Conservation (phyloP, 2,113 vertebrate species). For the Lasiurus cinereus region DNA sequence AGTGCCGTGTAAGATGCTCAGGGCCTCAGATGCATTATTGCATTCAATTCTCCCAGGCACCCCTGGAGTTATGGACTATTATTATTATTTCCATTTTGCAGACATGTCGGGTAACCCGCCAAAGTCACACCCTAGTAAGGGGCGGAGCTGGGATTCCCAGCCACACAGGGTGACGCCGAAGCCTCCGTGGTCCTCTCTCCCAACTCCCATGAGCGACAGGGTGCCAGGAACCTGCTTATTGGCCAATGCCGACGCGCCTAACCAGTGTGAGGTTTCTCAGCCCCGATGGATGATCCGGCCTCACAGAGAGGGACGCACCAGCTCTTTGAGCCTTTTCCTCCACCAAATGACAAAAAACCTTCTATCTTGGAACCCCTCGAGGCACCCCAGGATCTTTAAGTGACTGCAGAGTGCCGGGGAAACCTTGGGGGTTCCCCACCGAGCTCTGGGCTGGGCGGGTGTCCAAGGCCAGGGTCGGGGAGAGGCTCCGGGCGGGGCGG, state of each 20-base stretch:
- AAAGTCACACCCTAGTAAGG: not conserved
- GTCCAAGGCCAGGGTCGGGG: no score
- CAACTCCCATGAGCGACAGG: not conserved
- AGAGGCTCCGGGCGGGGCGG: not conserved
- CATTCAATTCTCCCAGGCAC: not conserved
- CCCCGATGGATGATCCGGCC: fast-evolving
- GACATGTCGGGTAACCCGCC: not conserved
- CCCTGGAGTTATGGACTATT: not conserved
- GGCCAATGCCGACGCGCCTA: not conserved
- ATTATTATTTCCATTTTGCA: conserved; percentile 16
- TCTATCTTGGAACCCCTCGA: not conserved
- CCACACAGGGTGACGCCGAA: not conserved
- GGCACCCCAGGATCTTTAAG: not conserved
- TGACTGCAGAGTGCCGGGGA: not conserved
- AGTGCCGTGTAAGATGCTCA: not conserved
- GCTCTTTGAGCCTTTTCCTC: not conserved
- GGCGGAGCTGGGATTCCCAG: conserved; percentile 1
- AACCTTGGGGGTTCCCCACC: not conserved
- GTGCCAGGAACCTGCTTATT: not conserved
- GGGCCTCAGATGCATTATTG: conserved; percentile 23
- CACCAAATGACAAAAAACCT: not conserved
- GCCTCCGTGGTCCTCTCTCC: not conserved
- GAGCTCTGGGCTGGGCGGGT: not conserved
- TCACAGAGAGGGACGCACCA: not conserved
- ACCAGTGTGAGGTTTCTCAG: not conserved